Percentiles rank a stretch among this genome's conserved stretches.
These are phyloP conservation scores for Watsonalla cultraria DNA, from an alignment of 2,888 invertebrate genomes.

Conservation along the genomic window DNA sequence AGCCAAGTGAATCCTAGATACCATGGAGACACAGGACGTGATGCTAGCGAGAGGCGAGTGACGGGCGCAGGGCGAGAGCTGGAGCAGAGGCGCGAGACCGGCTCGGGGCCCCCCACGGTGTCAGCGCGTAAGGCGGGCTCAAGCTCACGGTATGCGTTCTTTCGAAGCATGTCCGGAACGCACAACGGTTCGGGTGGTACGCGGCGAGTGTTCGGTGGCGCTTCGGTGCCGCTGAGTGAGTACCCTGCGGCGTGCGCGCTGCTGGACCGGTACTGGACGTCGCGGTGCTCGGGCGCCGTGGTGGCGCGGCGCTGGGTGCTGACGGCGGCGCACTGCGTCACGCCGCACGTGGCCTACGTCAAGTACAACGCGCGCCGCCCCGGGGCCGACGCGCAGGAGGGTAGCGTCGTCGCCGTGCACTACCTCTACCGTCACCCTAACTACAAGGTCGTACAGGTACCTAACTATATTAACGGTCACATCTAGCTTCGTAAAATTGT, in stretches of 20 bases:
- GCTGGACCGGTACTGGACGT: conserved; percentile 47
- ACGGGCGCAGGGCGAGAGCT: conserved; percentile 9
- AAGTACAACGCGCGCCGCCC: conserved; percentile 48
- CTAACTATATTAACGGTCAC: too few relatives aligned
- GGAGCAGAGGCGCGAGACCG: conserved; percentile 5
- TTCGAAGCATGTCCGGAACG: conserved; percentile 23
- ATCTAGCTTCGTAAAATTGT: too few relatives aligned
- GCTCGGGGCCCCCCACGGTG: conserved; percentile 4
- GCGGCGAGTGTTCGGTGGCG: conserved; percentile 59
- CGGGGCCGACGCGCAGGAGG: conserved; percentile 26
- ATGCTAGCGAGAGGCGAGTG: not conserved
- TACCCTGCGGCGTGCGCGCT: conserved; percentile 48
- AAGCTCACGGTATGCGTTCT: conserved; percentile 33
- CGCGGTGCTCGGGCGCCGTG: conserved; percentile 52
- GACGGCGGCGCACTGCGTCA: conserved; percentile 64
- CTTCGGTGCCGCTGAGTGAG: conserved; percentile 21
- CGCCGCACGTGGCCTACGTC: conserved; percentile 45
- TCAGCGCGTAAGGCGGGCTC: conserved; percentile 19
- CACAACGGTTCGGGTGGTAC: conserved; percentile 11
- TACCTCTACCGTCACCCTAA: conserved; percentile 57
- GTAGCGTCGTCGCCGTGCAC: conserved; percentile 37
- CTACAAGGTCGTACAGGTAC: conserved; percentile 39
- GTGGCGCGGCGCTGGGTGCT: conserved; percentile 55
- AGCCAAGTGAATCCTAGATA: not conserved
- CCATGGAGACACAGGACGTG: conserved; percentile 2